phyloP scores from a whole-genome alignment of 2,888 invertebrate species.

The Muscina levida region DNA sequence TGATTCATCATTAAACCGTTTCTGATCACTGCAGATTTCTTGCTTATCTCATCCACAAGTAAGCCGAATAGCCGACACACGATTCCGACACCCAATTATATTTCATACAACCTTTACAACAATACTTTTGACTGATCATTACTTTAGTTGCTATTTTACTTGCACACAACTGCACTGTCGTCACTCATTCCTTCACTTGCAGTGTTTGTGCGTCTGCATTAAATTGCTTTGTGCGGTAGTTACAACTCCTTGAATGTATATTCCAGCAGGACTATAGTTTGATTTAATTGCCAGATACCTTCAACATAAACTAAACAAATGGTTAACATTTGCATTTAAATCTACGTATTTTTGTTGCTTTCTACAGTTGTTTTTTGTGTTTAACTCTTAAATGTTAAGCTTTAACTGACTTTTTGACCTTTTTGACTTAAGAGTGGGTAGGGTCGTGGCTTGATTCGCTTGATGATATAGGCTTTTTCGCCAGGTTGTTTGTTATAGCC shows the following conservation, averaged over 20 bases:
- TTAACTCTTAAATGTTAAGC: slow-evolving; percentile 52
- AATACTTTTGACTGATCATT: too few relatives aligned
- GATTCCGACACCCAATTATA: too few relatives aligned
- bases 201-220: slow-evolving; percentile 6
- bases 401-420: slow-evolving; percentile 55
- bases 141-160: background rate
- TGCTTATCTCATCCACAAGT: too few relatives aligned
- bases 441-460: background rate
- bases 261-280: slow-evolving; percentile 47
- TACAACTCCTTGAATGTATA: background rate
- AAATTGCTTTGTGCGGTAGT: slow-evolving; percentile 11
- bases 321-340: slow-evolving; percentile 55
- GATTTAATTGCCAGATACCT: slow-evolving; percentile 61
- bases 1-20: too few relatives aligned
- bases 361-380: slow-evolving; percentile 35
- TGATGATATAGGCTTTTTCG: background rate
- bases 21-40: too few relatives aligned
- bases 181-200: slow-evolving; percentile 29
- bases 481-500: background rate
- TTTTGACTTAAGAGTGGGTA: slow-evolving; percentile 35
- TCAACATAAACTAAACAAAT: slow-evolving; percentile 52
- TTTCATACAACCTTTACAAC: too few relatives aligned
- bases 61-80: too few relatives aligned
- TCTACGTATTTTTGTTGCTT: slow-evolving; percentile 20
- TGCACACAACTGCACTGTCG: background rate